These are phyloP conservation scores for Rhogogaster chlorosoma DNA, from an alignment of 2,888 invertebrate species.

Conservation along the genomic window DNA sequence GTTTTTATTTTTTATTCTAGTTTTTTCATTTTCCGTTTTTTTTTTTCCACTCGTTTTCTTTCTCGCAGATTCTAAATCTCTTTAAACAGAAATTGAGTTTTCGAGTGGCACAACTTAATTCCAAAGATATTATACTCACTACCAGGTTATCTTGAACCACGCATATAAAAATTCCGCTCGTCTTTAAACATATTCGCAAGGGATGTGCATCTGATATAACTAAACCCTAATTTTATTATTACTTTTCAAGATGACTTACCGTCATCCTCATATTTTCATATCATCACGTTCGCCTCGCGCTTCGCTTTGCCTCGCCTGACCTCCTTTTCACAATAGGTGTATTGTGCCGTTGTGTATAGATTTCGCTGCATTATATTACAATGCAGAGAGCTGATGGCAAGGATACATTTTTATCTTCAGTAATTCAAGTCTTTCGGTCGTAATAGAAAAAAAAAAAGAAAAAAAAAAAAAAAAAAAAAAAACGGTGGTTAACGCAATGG, in stretches of 20 bases:
- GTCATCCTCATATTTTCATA: constrained; percentile 47
- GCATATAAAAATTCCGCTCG: not conserved
- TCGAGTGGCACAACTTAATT: not conserved
- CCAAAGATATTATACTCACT: not conserved
- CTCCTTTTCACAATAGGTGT: constrained; percentile 34
- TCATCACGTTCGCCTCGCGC: constrained; percentile 35
- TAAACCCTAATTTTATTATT: constrained; percentile 32
- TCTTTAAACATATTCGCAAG: not conserved
- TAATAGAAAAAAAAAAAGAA: not conserved
- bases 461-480: not conserved
- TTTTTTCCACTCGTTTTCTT: not conserved
- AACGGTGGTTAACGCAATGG: not conserved
- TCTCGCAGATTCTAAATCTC: not conserved
- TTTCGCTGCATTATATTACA: constrained; percentile 36
- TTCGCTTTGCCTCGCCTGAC: constrained; percentile 19
- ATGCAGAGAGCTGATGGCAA: constrained; percentile 16
- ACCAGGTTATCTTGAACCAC: not conserved
- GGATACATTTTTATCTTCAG: not conserved
- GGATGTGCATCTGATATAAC: not conserved
- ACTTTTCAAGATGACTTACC: constrained; percentile 30
- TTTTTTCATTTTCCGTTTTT: not conserved
- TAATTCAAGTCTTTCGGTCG: constrained; percentile 9
- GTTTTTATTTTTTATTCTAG: not conserved
- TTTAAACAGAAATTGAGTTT: not conserved
- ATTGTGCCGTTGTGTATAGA: constrained; percentile 35